phyloP scores from a whole-genome alignment of 2,113 vertebrate genomes.

The Heptranchias perlo region DNA sequence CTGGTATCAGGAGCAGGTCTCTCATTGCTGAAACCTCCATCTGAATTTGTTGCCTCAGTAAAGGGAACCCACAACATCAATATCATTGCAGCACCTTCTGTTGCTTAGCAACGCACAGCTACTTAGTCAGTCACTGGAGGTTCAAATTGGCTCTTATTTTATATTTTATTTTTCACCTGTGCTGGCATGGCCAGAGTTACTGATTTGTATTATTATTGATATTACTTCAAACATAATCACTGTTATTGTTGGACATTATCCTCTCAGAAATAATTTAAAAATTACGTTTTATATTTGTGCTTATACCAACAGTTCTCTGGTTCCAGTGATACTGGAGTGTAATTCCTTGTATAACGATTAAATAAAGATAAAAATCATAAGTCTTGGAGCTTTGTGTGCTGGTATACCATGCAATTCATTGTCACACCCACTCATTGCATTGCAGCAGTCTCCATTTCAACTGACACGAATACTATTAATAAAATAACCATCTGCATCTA shows the following conservation, averaged over 20 bases:
- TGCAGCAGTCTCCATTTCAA: neutral
- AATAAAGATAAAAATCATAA: neutral
- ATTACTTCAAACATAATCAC: neutral
- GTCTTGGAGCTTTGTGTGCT: neutral
- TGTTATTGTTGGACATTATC: neutral
- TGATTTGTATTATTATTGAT: neutral
- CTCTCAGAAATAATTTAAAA: neutral
- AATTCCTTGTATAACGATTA: neutral
- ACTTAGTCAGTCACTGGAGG: neutral
- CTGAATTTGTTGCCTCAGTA: neutral
- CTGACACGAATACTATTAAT: neutral
- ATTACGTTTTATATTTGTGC: neutral
- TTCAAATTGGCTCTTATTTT: neutral
- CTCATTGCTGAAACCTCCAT: neutral
- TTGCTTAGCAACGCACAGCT: neutral
- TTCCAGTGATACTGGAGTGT: neutral
- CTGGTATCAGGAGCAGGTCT: neutral
- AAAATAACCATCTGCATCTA: constrained; percentile 4
- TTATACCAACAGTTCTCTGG: too few species aligned
- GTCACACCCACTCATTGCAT: neutral
- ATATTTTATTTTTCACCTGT: neutral
- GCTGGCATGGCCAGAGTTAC: neutral
- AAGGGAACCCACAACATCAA: constrained; percentile 17
- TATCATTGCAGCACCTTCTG: neutral
- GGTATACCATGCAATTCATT: neutral